Percentiles rank a stretch among this genome's conserved stretches.
These are phyloP conservation scores for Pomacea maculata DNA, from an alignment of 1,140 invertebrate genomes.

Conservation along the genomic window DNA sequence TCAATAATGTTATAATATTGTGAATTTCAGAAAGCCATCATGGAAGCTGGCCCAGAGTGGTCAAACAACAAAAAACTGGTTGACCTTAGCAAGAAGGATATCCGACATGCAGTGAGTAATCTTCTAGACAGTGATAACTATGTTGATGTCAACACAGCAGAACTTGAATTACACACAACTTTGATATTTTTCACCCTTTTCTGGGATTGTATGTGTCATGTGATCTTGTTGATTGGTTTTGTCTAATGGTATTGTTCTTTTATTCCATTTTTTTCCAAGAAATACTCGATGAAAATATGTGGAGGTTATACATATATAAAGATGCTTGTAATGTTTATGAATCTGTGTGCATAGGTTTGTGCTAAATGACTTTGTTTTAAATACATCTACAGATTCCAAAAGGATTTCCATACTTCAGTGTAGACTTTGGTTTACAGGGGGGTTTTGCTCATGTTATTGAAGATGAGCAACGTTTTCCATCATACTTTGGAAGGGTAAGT, in stretches of 20 bases:
- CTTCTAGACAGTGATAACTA: background rate
- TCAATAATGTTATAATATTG: slow-evolving; percentile 5
- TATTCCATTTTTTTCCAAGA: too few species aligned
- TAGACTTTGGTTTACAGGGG: slow-evolving; percentile 86
- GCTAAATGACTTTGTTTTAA: slow-evolving; percentile 7
- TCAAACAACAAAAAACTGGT: slow-evolving; percentile 94
- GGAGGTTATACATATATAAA: background rate
- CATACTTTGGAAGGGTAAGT: slow-evolving; percentile 88
- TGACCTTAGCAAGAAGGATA: slow-evolving; percentile 76
- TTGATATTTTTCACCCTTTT: background rate
- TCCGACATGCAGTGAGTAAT: slow-evolving; percentile 74
- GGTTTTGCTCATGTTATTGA: slow-evolving; percentile 98
- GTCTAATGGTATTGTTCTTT: too few species aligned
- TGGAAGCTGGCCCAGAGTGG: slow-evolving; percentile 95
- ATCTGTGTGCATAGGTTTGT: background rate
- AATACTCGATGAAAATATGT: too few species aligned
- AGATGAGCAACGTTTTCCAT: slow-evolving; percentile 87
- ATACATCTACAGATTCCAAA: slow-evolving; percentile 76
- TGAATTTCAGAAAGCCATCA: slow-evolving; percentile 81
- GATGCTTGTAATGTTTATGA: background rate
- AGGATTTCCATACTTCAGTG: slow-evolving; percentile 92
- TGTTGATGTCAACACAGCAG: background rate
- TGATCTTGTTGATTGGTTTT: background rate
- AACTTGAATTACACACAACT: too few species aligned
- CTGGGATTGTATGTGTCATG: background rate